Evolutionary conservation across 2,888 invertebrate species (phyloP), one percentile per base, ranked within the genome.

Genomic region (Neelides folsomi): DNA sequence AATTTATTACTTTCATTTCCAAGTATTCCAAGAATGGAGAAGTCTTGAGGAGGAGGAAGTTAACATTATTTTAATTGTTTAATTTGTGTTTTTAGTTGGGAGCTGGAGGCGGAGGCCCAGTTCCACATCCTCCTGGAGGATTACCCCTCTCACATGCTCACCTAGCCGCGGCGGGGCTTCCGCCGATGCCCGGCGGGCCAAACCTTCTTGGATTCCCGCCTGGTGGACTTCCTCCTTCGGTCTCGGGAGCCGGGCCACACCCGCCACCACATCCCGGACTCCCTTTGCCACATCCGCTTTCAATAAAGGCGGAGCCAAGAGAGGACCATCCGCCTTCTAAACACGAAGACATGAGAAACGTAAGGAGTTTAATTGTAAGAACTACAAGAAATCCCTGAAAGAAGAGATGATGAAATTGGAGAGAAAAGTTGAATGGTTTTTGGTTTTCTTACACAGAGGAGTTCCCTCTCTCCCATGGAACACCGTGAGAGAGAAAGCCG

Each of bases 391-490:
- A n/a, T n/a, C n/a, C n/a, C n/a, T n/a, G n/a, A n/a, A n/a, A n/a
- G 7, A 7, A 27, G 27, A 3, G 27, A 7, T 5, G 27, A 7
- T 27, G 27, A 5, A 27, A 27, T 27, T 27, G 27, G 27, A 27
- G 27, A 27, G 27, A 27, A 27, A 7, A 3, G 4, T 27, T 27
- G 7, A 27, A 4, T 38, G n/a, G n/a, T 12, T 45, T 18, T 8
- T 45, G 45, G 46, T 58, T 60, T 36, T 49, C 45, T 12, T 20
- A 41, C 36, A 27, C 58, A 68, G 67, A 58, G 67, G 41, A 67
- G 64, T 60, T 66, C 67, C 13, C 59, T 67, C 44, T 67, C 68
- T 18, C 68, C 68, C 16, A 65, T 67, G 58, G 67, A 67, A 20
- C 62, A 59, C 47, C 49, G 58, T 13, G 57, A 57, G 47, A 35